Evolutionary conservation across 2,113 vertebrate species (phyloP).

Genomic region (Centropus bengalensis): DNA sequence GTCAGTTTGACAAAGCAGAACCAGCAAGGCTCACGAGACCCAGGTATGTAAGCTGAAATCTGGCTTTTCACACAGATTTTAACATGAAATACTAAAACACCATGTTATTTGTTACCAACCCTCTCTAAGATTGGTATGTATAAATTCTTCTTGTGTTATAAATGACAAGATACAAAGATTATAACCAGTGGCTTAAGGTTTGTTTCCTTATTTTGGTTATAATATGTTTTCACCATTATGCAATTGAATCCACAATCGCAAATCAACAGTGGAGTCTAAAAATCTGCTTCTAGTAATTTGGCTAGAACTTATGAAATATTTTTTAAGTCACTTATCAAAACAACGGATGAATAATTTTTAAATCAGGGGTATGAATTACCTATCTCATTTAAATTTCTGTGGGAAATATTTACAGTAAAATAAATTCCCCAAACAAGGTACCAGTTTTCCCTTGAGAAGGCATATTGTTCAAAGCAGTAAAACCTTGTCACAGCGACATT

Average conservation of each 20-base stretch:
- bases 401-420: not conserved
- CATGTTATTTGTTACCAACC: not conserved
- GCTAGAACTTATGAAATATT: not conserved
- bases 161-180: not conserved
- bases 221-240: too few species aligned
- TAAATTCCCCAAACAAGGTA: not conserved
- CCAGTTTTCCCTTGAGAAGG: not conserved
- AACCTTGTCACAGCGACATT: not conserved
- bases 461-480: not conserved
- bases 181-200: not conserved
- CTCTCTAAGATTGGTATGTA: not conserved
- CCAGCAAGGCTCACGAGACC: rapidly evolving
- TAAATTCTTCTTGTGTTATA: not conserved
- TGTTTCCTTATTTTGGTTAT: not conserved
- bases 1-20: not conserved
- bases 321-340: not conserved
- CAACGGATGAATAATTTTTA: not conserved
- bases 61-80: not conserved
- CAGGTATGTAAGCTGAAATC: not conserved
- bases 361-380: not conserved
- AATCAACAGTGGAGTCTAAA: not conserved
- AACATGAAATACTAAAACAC: not conserved
- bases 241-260: not conserved
- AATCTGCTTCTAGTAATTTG: not conserved
- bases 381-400: not conserved